These are phyloP conservation scores for Pteruthius melanotis DNA, from an alignment of 2,113 vertebrate genomes.

Conservation along the genomic window DNA sequence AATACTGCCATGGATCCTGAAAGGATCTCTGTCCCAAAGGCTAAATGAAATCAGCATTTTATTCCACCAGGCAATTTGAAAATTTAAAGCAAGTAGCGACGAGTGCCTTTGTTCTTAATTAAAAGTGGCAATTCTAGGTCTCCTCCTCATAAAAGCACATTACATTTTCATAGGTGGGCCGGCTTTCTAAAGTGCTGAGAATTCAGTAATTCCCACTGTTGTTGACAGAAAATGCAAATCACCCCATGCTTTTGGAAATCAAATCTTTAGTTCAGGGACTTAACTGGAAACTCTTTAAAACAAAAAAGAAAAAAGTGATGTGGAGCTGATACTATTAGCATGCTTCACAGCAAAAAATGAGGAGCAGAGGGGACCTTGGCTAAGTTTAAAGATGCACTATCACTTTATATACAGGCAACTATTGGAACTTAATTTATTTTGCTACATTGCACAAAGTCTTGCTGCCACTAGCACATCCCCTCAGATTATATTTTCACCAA, in stretches of 20 bases:
- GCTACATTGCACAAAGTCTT: neutral
- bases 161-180: conserved; percentile 35
- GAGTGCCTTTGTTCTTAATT: conserved; percentile 45
- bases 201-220: conserved; percentile 23
- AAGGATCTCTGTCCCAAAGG: neutral
- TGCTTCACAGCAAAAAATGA: neutral
- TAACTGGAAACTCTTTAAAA: neutral
- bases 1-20: neutral
- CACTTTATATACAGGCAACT: neutral
- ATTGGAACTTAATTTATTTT: neutral
- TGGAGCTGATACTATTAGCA: neutral
- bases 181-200: conserved; percentile 15
- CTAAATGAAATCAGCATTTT: conserved; percentile 27
- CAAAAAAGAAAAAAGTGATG: too few relatives aligned
- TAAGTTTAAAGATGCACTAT: neutral
- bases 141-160: neutral
- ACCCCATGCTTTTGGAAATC: neutral
- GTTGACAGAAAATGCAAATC: conserved; percentile 48
- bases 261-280: neutral
- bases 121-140: conserved; percentile 53
- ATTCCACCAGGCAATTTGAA: conserved; percentile 17
- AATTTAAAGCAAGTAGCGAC: conserved; percentile 11
- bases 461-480: neutral
- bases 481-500: neutral
- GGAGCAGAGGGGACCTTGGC: neutral